Conservation (phyloP, 2,113 vertebrate genomes). For the Dipodomys ordii region DNA sequence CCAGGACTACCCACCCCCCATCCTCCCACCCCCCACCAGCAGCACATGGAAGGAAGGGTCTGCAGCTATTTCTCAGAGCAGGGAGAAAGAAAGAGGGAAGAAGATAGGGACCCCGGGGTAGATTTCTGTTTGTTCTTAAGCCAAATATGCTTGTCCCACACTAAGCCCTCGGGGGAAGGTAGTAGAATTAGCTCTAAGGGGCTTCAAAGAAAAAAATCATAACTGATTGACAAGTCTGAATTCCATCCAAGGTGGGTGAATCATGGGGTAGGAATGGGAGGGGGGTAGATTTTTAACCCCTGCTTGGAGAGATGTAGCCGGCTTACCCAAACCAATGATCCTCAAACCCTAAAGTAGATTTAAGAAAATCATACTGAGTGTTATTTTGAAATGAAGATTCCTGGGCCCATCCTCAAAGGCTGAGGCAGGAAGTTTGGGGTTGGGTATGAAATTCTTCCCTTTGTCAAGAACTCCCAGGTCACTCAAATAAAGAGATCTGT, state of each 20-base stretch:
- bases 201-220: conserved; percentile 64
- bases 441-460: background rate
- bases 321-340: background rate
- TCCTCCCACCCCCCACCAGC: background rate
- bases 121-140: conserved; percentile 70
- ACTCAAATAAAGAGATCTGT: background rate
- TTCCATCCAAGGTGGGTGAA: background rate
- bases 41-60: background rate
- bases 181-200: conserved; percentile 25
- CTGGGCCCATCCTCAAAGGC: background rate
- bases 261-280: background rate
- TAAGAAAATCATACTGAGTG: background rate
- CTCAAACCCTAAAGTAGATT: background rate
- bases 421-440: background rate
- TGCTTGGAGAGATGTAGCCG: background rate
- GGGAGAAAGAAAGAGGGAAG: background rate
- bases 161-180: conserved; percentile 35
- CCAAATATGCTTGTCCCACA: conserved; percentile 41
- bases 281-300: background rate
- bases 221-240: conserved; percentile 39
- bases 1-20: background rate
- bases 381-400: conserved; percentile 24
- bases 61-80: background rate
- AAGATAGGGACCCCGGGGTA: background rate
- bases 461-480: background rate